Conservation (phyloP, 2,888 invertebrate species). For the Disparrhopalites patrizii region DNA sequence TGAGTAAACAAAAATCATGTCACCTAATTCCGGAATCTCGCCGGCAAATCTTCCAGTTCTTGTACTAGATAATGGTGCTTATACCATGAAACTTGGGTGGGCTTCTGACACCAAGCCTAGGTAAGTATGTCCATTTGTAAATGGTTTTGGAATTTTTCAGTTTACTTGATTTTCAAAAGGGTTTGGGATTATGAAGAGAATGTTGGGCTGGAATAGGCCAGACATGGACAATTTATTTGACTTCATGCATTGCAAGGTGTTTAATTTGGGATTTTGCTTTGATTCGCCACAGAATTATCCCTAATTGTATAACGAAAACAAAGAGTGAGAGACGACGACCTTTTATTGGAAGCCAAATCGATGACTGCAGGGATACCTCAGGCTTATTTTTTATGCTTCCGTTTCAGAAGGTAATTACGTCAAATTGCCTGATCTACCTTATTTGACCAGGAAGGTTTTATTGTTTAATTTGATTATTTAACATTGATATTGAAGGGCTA, state of each 20-base stretch:
- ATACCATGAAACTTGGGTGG: conserved; percentile 79
- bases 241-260: not conserved
- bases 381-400: conserved; percentile 90
- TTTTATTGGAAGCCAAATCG: conserved; percentile 90
- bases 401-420: conserved; percentile 67
- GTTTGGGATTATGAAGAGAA: too few relatives aligned
- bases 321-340: conserved; percentile 91
- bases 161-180: not conserved
- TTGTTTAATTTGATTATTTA: not conserved
- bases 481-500: conserved; percentile 62
- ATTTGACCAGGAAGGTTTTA: not conserved
- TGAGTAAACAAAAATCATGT: conserved; percentile 1
- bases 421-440: not conserved
- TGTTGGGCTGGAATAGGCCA: too few relatives aligned
- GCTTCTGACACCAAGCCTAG: conserved; percentile 65
- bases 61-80: conserved; percentile 83
- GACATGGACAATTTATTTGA: not conserved
- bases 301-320: conserved; percentile 97
- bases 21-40: not conserved
- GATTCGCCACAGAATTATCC: conserved; percentile 63
- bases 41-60: conserved; percentile 17
- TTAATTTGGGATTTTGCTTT: too few relatives aligned
- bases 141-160: not conserved
- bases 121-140: conserved; percentile 51
- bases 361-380: conserved; percentile 93